Evolutionary conservation across 64 coral and sea anemone genomes (phyloP), one percentile per base, ranked within the genome.

Genomic region (Anthopleura sola): DNA sequence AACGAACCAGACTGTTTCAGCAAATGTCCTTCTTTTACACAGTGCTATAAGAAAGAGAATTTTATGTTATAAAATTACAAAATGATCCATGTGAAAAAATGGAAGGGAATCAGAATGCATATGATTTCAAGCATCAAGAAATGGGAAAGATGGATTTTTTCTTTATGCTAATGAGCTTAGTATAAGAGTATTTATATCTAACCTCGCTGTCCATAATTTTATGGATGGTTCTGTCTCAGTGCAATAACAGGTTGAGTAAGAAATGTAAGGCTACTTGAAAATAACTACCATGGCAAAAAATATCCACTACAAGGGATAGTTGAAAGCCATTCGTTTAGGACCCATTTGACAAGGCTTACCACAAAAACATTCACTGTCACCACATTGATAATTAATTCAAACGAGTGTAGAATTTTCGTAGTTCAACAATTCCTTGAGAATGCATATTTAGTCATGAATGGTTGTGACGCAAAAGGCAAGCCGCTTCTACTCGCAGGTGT

Each of bases 1-100:
- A 97, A 97, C 23, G 94, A 97, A 0, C 94, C 94, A 10, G 87
- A 92, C 36, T 97, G 94, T 58, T 97, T 97, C 49, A 90, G 82
- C 78, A 97, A 97, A 90, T 86, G 90, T 78, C 94, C 94, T 62
- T 97, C 94, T 33, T 90, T 97, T 31, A 97, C 86, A 57, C 83
- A 93, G 29, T 82, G 85, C 94, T 96, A 84, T 21, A 90, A 92
- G 47, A 60, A 34, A 60, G 34, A 24, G 33, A 58, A 38, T 16
- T 32, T 34, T 12, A n/a, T 15, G n/a, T 62, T 62, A 5, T 6
- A n/a, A n/a, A n/a, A n/a, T n/a, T 13, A 13, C n/a, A 32, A 71
- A 62, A 20, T n/a, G 5, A n/a, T 2, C 4, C 26, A 71, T 33
- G 31, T 71, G 24, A 71, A 33, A 32, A 71, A 71, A 71, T 71